Conservation (phyloP, 2,888 invertebrate genomes). For the Epistrophella euchroma region DNA sequence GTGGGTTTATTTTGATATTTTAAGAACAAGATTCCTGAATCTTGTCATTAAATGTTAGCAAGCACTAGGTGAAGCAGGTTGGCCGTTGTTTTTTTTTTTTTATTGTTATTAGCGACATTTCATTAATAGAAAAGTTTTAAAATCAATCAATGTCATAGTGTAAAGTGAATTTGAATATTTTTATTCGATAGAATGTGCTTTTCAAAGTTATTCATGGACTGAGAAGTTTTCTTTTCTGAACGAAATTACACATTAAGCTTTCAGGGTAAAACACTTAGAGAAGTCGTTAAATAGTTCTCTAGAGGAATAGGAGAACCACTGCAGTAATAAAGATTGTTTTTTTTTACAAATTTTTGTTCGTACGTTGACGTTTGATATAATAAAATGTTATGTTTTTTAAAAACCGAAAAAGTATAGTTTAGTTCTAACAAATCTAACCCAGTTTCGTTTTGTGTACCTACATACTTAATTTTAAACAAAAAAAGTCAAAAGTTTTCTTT, state of each 20-base stretch:
- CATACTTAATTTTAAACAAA: too few species aligned
- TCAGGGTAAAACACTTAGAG: neutral
- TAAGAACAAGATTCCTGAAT: constrained; percentile 18
- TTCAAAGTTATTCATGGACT: too few species aligned
- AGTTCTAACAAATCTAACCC: too few species aligned
- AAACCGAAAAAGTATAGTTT: too few species aligned
- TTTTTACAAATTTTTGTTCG: too few species aligned
- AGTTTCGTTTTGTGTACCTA: too few species aligned
- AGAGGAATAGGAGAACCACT: too few species aligned
- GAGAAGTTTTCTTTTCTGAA: too few species aligned
- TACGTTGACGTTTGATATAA: too few species aligned
- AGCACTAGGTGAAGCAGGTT: neutral
- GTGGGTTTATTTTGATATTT: constrained; percentile 35
- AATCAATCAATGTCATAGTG: constrained; percentile 21
- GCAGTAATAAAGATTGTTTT: neutral
- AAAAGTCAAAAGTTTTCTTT: too few species aligned
- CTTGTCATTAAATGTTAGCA: neutral
- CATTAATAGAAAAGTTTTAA: constrained; percentile 15
- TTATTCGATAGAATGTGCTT: neutral
- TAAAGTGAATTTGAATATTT: constrained; percentile 15
- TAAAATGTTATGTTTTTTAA: too few species aligned
- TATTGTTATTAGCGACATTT: constrained; percentile 36
- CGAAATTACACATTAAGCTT: neutral
- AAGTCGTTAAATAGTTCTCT: too few species aligned
- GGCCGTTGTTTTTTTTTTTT: neutral